Percentiles rank a stretch among this genome's conserved stretches.
Evolutionary conservation across 2,113 vertebrate genomes (phyloP).

Genomic region (Bos javanicus): DNA sequence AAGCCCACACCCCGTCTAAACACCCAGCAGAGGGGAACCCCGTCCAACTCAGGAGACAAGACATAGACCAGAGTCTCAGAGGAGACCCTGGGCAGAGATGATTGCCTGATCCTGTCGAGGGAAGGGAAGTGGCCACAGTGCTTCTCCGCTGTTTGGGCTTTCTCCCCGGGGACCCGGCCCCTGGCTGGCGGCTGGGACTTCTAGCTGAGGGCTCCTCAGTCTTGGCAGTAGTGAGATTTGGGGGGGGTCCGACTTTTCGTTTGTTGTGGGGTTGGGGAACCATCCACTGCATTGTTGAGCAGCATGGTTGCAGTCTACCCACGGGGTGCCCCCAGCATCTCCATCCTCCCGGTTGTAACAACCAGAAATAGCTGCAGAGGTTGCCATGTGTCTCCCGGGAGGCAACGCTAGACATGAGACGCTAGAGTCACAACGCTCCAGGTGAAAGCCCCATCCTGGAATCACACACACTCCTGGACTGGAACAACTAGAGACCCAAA

Average conservation of each 20-base stretch:
- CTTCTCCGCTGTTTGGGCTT: neutral
- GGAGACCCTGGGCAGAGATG: neutral
- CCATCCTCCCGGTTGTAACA: neutral
- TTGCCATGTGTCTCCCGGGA: neutral
- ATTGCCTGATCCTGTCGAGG: neutral
- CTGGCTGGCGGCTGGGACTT: neutral
- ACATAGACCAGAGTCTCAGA: fast-evolving
- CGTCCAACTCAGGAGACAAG: neutral
- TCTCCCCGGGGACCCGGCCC: neutral
- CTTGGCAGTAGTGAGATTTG: neutral
- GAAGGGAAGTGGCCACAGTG: fast-evolving
- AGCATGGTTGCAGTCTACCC: neutral
- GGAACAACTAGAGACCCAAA: neutral
- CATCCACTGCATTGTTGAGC: neutral
- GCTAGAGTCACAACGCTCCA: too few species aligned
- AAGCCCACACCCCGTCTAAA: neutral
- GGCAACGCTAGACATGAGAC: too few species aligned
- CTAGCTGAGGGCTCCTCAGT: neutral
- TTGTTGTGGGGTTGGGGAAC: neutral
- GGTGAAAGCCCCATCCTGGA: neutral
- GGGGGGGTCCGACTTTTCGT: neutral
- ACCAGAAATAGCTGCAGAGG: neutral
- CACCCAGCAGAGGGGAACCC: neutral
- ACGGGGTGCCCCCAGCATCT: neutral
- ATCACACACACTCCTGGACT: neutral